Evolutionary conservation across 2,797 vertebrate genomes (phyloP), one percentile per base, ranked within the genome.

Genomic region (Etheostoma nigrum): DNA sequence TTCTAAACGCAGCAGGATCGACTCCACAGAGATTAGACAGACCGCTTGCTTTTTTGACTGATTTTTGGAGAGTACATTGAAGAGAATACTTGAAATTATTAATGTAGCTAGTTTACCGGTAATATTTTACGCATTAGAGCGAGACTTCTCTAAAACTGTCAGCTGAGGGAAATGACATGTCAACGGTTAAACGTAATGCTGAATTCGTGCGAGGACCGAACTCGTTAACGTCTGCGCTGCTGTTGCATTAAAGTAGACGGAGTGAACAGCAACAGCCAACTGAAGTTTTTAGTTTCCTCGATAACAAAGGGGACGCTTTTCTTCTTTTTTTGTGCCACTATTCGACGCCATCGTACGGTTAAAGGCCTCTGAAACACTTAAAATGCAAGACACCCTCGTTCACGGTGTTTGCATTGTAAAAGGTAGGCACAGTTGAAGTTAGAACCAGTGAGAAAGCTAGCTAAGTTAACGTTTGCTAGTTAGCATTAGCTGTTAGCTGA

Each of bases 281-380:
- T 78, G 67, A 92, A 93, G 69, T 93, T 94, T 90, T 78, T 52
- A 47, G 69, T 86, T 87, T 64, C 77, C 81, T 91, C 85, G 76
- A 72, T 44, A 86, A 90, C 89, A 88, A 89, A 89, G 66, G 55
- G 21, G 61, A 21, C 65, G 18, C 25, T 55, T 59, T 52, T 61
- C 11, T 16, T 16, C 25, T 4, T 16, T 45, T 54, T 63, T 30
- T 3, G 1, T 3, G 64, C 7, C 3, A 10, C 72, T 74, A 72
- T 74, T 93, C 88, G 90, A 93, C 92, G 89, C 67, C 73, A 42
- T 27, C 23, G 15, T 8, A 3, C 27, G 2, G 8, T 44, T 10
- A 33, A 53, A 60, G 12, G 25, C 16, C 21, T 2, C 2, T 13
- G 2, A 30, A 27, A 11, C 0, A 51, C 25, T 70, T 14, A 42